These are phyloP conservation scores for Oscheius sp. DNA, from an alignment of 2,888 invertebrate genomes.

Conservation along the genomic window DNA sequence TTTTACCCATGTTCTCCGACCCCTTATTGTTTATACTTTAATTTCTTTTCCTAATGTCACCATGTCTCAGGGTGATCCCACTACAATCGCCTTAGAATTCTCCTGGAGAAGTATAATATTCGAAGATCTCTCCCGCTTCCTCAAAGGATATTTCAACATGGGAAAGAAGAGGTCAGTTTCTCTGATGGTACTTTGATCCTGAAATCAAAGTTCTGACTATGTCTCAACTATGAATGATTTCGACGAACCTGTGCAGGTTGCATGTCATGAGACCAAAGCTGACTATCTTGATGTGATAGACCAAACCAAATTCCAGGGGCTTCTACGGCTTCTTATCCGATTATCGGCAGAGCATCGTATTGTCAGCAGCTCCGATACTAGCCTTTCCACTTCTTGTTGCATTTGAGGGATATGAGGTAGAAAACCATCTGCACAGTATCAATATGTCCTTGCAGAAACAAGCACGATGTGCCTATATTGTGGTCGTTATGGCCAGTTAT, in stretches of 20 bases:
- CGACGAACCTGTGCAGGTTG: background rate
- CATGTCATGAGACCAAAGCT: conserved; percentile 18
- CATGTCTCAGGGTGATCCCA: background rate
- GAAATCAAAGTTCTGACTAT: no score
- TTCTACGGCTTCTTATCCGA: conserved; percentile 30
- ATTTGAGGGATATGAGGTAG: conserved; percentile 14
- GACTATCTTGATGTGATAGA: conserved; percentile 15
- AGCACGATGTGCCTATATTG: conserved; percentile 63
- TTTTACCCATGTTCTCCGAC: conserved; percentile 7
- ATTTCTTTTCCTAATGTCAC: background rate
- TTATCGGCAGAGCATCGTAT: conserved; percentile 45
- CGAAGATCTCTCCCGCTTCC: background rate
- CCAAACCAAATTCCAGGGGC: conserved; percentile 21
- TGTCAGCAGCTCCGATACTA: conserved; percentile 43
- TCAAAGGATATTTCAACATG: conserved; percentile 9
- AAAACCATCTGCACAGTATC: no score
- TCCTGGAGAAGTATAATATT: background rate
- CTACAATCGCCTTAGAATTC: background rate
- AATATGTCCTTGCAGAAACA: conserved; percentile 64
- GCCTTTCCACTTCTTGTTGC: conserved; percentile 40
- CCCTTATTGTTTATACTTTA: conserved; percentile 1
- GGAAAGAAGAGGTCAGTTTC: conserved; percentile 40
- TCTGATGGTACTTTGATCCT: no score
- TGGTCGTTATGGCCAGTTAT: conserved; percentile 66
- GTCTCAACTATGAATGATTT: background rate